These are phyloP conservation scores for Lampris megalopsis DNA, from an alignment of 2,113 vertebrate species.

Conservation along the genomic window DNA sequence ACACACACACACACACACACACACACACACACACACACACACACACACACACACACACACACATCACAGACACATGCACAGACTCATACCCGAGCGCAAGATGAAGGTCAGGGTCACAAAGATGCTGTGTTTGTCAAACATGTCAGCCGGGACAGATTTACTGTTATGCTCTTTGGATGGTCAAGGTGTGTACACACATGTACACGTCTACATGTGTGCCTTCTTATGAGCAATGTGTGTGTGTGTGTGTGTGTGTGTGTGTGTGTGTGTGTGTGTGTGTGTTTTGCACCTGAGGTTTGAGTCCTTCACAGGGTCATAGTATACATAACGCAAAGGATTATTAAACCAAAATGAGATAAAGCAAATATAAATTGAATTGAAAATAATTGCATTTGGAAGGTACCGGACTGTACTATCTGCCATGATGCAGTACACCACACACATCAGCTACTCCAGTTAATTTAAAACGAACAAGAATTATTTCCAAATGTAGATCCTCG, in stretches of 20 bases:
- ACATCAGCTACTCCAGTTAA: no score
- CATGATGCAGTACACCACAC: no score
- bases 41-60: constrained; percentile 29
- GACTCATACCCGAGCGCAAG: constrained; percentile 38
- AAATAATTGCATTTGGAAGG: no score
- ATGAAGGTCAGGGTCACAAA: constrained; percentile 63
- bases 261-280: constrained; percentile 22
- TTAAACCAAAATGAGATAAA: constrained; percentile 28
- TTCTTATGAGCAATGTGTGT: no score
- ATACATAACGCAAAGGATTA: constrained; percentile 4
- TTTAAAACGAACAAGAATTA: no score
- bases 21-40: constrained; percentile 10
- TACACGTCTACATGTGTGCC: no score
- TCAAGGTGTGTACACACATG: constrained; percentile 22
- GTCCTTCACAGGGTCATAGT: constrained; percentile 16
- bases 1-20: constrained; percentile 9
- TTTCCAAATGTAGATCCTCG: no score
- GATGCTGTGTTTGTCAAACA: constrained; percentile 47
- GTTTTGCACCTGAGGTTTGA: constrained; percentile 31
- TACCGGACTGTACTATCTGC: not conserved
- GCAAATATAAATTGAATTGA: not conserved
- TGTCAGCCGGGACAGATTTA: constrained; percentile 56
- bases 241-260: constrained; percentile 50
- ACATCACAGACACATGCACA: not conserved
- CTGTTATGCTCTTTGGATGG: constrained; percentile 56